phyloP scores from a whole-genome alignment of 2,888 invertebrate species.

The Drosophila yooni region DNA sequence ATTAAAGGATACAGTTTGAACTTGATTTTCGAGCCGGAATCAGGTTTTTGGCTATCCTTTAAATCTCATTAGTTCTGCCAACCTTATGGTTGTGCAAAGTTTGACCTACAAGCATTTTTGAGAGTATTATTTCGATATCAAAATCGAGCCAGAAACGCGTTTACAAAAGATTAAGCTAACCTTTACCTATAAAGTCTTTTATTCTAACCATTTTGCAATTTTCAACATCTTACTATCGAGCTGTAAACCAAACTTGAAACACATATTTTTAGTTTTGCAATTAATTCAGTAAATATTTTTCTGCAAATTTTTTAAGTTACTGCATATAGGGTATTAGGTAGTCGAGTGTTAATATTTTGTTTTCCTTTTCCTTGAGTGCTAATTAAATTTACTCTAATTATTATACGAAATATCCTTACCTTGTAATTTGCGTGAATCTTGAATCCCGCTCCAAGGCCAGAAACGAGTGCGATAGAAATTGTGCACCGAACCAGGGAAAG shows the following conservation, averaged over 20 bases:
- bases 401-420: conserved; percentile 62
- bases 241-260: not conserved
- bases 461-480: conserved; percentile 88
- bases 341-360: not conserved
- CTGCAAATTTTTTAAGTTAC: not conserved
- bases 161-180: rapidly evolving
- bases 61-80: not conserved
- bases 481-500: conserved; percentile 89
- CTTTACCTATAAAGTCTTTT: not conserved
- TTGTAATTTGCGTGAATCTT: conserved; percentile 87
- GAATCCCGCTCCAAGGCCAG: conserved; percentile 87
- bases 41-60: no score
- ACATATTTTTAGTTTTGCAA: not conserved
- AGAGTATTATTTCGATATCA: not conserved
- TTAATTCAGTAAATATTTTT: not conserved
- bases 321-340: not conserved
- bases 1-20: no score
- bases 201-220: not conserved
- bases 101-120: not conserved
- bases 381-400: not conserved
- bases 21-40: no score
- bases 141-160: not conserved
- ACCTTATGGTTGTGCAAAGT: not conserved
- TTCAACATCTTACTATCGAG: not conserved
- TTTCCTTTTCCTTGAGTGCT: not conserved